A percentile compares a stretch with the other conserved stretches of the same genome.
phyloP scores from a whole-genome alignment of 2,797 vertebrate genomes.

The Propithecus perrieri region DNA sequence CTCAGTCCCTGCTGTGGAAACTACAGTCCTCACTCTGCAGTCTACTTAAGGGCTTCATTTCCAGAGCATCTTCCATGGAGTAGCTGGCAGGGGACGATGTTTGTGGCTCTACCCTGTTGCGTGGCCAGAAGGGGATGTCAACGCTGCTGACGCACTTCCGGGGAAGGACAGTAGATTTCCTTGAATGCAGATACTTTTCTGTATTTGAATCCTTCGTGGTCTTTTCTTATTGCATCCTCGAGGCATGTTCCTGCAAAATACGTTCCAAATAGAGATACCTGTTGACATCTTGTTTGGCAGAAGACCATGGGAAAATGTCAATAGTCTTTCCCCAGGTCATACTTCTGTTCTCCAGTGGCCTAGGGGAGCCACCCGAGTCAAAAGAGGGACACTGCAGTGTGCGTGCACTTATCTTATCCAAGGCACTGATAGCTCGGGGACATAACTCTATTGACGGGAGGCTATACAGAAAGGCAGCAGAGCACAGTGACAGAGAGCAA shows the following conservation, averaged over 20 bases:
- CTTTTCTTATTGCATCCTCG: not conserved
- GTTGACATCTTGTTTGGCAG: not conserved
- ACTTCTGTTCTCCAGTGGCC: not conserved
- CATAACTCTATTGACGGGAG: no score
- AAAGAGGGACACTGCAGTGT: not conserved
- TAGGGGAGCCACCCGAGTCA: not conserved
- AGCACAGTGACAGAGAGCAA: no score
- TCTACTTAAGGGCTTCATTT: not conserved
- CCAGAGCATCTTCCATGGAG: not conserved
- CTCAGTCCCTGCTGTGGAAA: no score
- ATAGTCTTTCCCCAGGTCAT: not conserved
- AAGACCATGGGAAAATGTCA: not conserved
- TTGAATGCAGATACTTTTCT: not conserved
- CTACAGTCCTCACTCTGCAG: fast-evolving
- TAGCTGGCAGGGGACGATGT: no score
- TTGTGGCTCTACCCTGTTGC: not conserved
- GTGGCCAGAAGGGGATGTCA: not conserved
- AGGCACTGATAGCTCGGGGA: no score
- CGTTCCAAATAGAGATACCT: not conserved
- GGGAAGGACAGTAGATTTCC: not conserved
- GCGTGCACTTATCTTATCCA: not conserved
- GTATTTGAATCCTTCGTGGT: not conserved
- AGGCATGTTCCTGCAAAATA: not conserved
- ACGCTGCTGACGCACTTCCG: not conserved
- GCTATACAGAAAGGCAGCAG: no score